Evolutionary conservation across 2,113 vertebrate species (phyloP).

Genomic region (Rhinolophus sinicus): DNA sequence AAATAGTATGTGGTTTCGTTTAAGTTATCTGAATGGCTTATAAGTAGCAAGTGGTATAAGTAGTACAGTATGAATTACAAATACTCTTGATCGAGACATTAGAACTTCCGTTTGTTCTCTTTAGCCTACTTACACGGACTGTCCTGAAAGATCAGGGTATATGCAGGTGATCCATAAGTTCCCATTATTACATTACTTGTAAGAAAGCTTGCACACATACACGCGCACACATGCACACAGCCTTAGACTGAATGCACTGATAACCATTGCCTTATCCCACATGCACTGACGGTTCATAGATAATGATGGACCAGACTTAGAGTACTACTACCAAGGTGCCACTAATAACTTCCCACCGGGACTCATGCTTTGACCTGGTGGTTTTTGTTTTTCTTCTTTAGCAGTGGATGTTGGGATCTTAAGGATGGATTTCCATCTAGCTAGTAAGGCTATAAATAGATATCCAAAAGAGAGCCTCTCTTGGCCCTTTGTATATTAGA

Average conservation of each 20-base stretch:
- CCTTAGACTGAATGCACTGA: background rate
- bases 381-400: constrained; percentile 52
- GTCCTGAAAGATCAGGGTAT: background rate
- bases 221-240: too few species aligned
- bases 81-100: background rate
- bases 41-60: background rate
- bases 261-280: background rate
- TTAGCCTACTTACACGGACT: background rate
- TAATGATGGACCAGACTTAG: background rate
- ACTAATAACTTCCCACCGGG: constrained; percentile 68
- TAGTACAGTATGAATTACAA: background rate
- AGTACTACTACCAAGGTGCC: background rate
- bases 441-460: constrained; percentile 47
- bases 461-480: constrained; percentile 29
- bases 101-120: background rate
- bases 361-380: constrained; percentile 61
- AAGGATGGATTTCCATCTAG: constrained; percentile 55
- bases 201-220: background rate
- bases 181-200: background rate
- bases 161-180: constrained; percentile 31
- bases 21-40: background rate
- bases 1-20: background rate
- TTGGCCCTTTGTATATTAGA: background rate
- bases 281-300: background rate
- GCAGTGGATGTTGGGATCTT: constrained; percentile 36